phyloP scores from a whole-genome alignment of 1,140 invertebrate genomes.

The Neodiprion virginianus region DNA sequence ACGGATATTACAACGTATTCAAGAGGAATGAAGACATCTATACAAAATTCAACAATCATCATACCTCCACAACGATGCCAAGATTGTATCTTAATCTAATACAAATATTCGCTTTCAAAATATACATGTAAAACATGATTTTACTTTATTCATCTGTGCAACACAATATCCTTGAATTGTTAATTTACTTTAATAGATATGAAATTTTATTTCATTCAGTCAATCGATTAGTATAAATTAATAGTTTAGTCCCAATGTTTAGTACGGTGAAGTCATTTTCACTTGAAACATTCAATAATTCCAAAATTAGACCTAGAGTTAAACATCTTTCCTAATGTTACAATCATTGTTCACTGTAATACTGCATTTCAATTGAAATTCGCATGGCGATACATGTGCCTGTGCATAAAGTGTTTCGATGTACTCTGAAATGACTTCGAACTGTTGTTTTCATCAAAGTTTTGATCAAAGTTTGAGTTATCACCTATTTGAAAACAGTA shows the following conservation, averaged over 20 bases:
- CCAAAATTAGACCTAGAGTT: neutral
- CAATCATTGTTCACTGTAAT: neutral
- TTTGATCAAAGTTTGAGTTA: neutral
- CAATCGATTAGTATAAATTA: neutral
- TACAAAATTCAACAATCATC: conserved; percentile 34
- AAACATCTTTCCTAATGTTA: neutral
- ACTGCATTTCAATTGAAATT: neutral
- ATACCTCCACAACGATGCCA: conserved; percentile 40
- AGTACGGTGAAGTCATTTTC: no score
- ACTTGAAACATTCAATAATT: neutral
- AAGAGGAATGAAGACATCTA: conserved; percentile 32
- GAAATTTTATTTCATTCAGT: neutral
- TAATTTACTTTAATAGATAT: neutral
- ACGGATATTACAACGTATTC: conserved; percentile 8
- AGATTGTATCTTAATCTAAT: conserved; percentile 55
- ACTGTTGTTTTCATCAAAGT: neutral
- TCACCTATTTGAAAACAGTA: neutral
- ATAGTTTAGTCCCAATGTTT: neutral
- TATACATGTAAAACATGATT: conserved; percentile 48
- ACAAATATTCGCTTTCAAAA: conserved; percentile 52
- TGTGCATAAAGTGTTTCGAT: neutral
- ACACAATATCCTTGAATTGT: conserved; percentile 47
- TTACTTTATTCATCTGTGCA: conserved; percentile 53
- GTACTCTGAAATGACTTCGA: neutral
- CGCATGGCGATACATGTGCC: neutral